These are phyloP conservation scores for Akabosia matsudoensis DNA, from an alignment of 1,140 invertebrate genomes.

Conservation along the genomic window DNA sequence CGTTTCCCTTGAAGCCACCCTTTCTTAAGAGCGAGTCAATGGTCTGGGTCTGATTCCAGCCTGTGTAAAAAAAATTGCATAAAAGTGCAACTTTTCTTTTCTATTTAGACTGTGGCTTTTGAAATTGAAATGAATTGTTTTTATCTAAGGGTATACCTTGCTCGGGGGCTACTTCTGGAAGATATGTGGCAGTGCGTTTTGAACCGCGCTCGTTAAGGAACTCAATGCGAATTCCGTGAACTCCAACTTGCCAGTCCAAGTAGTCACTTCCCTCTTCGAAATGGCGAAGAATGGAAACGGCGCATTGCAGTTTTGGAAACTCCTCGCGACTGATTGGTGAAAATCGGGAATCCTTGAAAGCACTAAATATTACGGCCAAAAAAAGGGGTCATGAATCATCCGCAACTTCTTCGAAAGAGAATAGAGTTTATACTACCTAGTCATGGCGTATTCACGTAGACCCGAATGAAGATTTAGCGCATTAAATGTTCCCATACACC, in stretches of 20 bases:
- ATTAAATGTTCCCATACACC: constrained; percentile 94
- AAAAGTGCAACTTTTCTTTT: not conserved
- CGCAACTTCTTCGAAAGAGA: too few relatives aligned
- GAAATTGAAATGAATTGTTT: too few relatives aligned
- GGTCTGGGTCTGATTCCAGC: constrained; percentile 95
- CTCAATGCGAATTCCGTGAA: constrained; percentile 97
- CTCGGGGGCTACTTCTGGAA: constrained; percentile 94
- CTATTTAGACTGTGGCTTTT: not conserved
- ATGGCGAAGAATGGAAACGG: constrained; percentile 88
- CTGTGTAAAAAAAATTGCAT: constrained; percentile 54
- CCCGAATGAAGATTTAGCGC: constrained; percentile 90
- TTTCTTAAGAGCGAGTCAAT: constrained; percentile 96
- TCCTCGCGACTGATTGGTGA: constrained; percentile 92
- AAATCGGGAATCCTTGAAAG: constrained; percentile 95
- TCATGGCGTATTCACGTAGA: constrained; percentile 91
- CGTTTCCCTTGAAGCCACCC: constrained; percentile 88
- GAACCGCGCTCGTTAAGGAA: constrained; percentile 93
- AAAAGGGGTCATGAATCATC: too few relatives aligned
- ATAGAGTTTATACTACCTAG: too few relatives aligned
- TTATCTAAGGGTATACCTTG: constrained; percentile 80
- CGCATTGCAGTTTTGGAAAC: constrained; percentile 84
- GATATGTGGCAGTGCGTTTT: constrained; percentile 93
- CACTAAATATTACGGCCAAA: constrained; percentile 62
- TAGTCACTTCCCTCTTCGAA: constrained; percentile 95
- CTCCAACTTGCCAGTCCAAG: constrained; percentile 94